Evolutionary conservation across 2,888 invertebrate species (phyloP), one percentile per base, ranked within the genome.

Genomic region (Chironomus riparius): DNA sequence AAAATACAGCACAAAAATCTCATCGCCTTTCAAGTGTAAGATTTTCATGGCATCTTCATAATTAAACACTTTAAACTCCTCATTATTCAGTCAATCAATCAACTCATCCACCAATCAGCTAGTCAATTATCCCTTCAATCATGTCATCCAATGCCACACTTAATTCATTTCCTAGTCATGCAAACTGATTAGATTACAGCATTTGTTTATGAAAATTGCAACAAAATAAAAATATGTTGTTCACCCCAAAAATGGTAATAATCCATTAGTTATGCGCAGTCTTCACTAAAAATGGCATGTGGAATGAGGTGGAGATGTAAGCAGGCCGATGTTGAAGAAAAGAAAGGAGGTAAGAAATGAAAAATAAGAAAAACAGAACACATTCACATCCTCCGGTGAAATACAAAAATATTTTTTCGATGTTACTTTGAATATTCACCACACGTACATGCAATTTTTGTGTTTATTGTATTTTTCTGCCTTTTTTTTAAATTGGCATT

Each of bases 361-460:
- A 38, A 10, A 7, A 38, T 38, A 38, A 38, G 38, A 38, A 65
- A 24, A 24, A 65, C 12, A 65, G 22, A 50, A 15, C 72, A 68
- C 7, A 38, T 68, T 47, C 15, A 68, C 68, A 28, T 38, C 68
- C 38, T 68, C 61, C 38, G 72, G 38, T 73, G 47, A 62, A 18
- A 68, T 21, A 65, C 15, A 56, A 50, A 56, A n/a, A n/a, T n/a
- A 6, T 50, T 5, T n/a, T 50, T 56, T 56, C 15, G 15, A 38
- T 38, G 38, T 38, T 38, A 62, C 21, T 73, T 73, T 73, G 56
- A 74, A 74, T 24, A 74, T 74, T 65, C 74, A 68, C 21, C 7
- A 68, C 74, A 74, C 74, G 74, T 74, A 38, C 68, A 48, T 74
- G 68, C 74, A 74, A 74, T 74, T 74, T 68, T 74, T 74, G 74